phyloP scores from a whole-genome alignment of 53 echinoderm and acorn worm species.

The Echinometra lucunter region DNA sequence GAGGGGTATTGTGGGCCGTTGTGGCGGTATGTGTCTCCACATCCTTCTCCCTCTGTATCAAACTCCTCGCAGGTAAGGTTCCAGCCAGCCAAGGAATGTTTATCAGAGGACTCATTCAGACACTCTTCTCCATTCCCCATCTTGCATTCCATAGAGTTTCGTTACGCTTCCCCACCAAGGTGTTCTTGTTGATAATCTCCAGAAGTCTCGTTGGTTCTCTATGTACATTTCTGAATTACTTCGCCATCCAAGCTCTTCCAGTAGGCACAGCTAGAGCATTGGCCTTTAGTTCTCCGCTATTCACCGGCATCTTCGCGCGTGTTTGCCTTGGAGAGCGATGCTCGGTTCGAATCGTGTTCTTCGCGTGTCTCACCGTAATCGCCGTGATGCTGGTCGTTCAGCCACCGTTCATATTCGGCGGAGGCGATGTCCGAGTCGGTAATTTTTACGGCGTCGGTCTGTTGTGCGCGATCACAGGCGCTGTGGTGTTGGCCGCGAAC shows the following conservation, averaged over 20 bases:
- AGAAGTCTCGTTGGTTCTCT: not conserved
- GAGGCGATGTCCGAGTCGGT: not conserved
- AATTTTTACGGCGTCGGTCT: not conserved
- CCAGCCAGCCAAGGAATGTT: not conserved
- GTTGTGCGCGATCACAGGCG: constrained; percentile 30
- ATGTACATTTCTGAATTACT: not conserved
- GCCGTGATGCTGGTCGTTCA: constrained; percentile 63
- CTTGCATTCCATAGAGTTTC: not conserved
- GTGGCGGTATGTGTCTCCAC: not conserved
- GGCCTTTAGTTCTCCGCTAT: constrained; percentile 63
- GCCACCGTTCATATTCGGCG: constrained; percentile 70
- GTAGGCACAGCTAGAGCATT: constrained; percentile 66
- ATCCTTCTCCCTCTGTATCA: not conserved
- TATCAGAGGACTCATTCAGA: not conserved
- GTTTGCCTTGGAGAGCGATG: constrained; percentile 58
- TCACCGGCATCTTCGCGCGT: constrained; percentile 57
- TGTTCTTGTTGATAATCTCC: not conserved
- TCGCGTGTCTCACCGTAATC: constrained; percentile 44
- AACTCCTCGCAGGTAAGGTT: not conserved
- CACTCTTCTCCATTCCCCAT: not conserved
- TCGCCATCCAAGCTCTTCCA: constrained; percentile 34
- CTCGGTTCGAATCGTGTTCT: constrained; percentile 19
- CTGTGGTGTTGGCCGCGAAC: constrained; percentile 10
- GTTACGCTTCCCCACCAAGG: not conserved
- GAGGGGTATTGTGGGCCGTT: not conserved